Percentiles rank a stretch among this genome's conserved stretches.
Conservation (phyloP, 2,888 invertebrate genomes). For the Alloplasta piceator region DNA sequence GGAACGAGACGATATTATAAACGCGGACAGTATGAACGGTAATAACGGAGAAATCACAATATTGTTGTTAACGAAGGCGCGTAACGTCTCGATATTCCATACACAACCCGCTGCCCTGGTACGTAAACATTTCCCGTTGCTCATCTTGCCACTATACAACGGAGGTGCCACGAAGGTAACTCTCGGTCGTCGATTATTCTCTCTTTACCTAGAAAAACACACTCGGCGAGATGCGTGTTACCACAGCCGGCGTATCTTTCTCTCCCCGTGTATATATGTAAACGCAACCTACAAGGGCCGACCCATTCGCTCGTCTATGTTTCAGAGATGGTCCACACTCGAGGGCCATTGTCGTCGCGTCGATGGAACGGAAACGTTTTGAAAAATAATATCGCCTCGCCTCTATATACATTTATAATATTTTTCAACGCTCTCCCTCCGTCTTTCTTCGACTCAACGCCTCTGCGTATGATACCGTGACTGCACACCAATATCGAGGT, state of each 20-base stretch:
- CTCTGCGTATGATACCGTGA: not conserved
- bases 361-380: slow-evolving; percentile 51
- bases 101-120: slow-evolving; percentile 8
- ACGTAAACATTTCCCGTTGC: slow-evolving; percentile 4
- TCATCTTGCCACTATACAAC: too few relatives aligned
- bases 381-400: slow-evolving; percentile 53
- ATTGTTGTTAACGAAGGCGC: slow-evolving; percentile 53
- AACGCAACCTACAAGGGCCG: not conserved
- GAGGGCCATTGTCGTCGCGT: slow-evolving; percentile 52
- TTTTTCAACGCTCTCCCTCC: slow-evolving; percentile 10
- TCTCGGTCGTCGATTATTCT: not conserved
- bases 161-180: not conserved
- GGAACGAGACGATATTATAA: too few relatives aligned
- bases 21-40: slow-evolving; percentile 36
- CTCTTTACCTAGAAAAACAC: slow-evolving; percentile 67
- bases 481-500: too few relatives aligned
- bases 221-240: slow-evolving; percentile 68
- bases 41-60: slow-evolving; percentile 55
- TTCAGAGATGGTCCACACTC: slow-evolving; percentile 63
- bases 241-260: slow-evolving; percentile 66
- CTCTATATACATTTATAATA: slow-evolving; percentile 39
- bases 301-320: slow-evolving; percentile 60
- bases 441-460: slow-evolving; percentile 6
- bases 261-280: not conserved
- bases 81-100: slow-evolving; percentile 32